Conservation (phyloP, 2,113 vertebrate species). For the Bagarius yarrelli region DNA sequence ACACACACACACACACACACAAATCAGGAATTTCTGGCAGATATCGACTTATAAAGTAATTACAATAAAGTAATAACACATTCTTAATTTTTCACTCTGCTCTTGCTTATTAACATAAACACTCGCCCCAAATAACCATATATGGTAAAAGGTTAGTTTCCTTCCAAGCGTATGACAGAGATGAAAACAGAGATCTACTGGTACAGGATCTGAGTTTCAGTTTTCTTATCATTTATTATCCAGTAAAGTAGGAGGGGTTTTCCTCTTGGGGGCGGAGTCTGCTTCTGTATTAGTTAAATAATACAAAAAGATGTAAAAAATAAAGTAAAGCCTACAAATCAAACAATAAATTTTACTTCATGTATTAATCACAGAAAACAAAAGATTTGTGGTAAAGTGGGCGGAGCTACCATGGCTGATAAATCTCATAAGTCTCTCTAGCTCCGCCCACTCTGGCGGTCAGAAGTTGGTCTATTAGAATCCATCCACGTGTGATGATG, state of each 20-base stretch:
- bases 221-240: neutral
- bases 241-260: neutral
- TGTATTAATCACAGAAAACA: no score
- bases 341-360: no score
- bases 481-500: neutral
- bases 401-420: no score
- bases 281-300: neutral
- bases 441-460: no score
- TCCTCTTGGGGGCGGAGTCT: neutral
- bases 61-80: no score
- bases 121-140: neutral
- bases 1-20: slow-evolving; percentile 45
- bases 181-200: neutral
- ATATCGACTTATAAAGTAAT: no score
- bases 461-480: neutral
- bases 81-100: neutral
- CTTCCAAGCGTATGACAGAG: neutral
- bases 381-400: no score
- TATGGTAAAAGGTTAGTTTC: neutral
- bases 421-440: no score
- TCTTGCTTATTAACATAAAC: slow-evolving; percentile 5
- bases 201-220: neutral
- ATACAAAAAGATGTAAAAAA: neutral
- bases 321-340: no score
- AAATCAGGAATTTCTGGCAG: no score